Evolutionary conservation across 2,113 vertebrate species (phyloP), one percentile per base, ranked within the genome.

Genomic region (Meriones unguiculatus): DNA sequence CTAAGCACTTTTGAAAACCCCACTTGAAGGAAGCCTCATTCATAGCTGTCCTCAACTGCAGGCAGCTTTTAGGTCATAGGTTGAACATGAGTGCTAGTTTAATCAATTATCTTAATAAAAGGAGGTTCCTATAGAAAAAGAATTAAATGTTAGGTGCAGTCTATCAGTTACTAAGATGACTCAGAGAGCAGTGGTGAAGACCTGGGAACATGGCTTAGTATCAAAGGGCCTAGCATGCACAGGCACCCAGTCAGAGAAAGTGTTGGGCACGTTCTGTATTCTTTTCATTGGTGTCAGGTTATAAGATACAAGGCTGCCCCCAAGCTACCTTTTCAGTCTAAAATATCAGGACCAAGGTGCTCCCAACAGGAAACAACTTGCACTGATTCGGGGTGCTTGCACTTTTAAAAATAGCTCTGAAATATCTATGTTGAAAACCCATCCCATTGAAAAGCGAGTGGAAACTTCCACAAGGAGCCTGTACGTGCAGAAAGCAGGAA

Each of bases 401-500:
- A 91, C 85, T 94, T 97, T 87, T 81, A 89, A 96, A 98, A 98
- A 89, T n/a, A 62, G 69, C 75, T 97, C 95, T 91, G 95, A 89
- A 90, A 95, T 52, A 41, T 90, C 90, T 97, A 92, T 75, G 90
- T 22, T 89, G 84, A 67, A 97, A 90, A 97, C 65, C 1, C 69
- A 97, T 95, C 28, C 4, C 3, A 4, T 22, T 80, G 84, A 50
- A 87, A 89, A 97, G 95, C 25, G 72, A 97, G 91, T 97, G 93
- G 97, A 98, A 95, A 87, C 95, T 67, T 95, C 92, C 9, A 95
- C 90, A 92, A 95, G 97, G 97, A 93, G 92, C 77, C 46, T 38
- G 90, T 64, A 90, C 46, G 32, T 89, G 91, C 57, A 87, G 93
- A 98, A 97, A 98, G 32, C 59, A 80, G 38, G 52, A 81, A 97